Evolutionary conservation across 2,888 invertebrate genomes (phyloP).

Genomic region (Patella caerulea): DNA sequence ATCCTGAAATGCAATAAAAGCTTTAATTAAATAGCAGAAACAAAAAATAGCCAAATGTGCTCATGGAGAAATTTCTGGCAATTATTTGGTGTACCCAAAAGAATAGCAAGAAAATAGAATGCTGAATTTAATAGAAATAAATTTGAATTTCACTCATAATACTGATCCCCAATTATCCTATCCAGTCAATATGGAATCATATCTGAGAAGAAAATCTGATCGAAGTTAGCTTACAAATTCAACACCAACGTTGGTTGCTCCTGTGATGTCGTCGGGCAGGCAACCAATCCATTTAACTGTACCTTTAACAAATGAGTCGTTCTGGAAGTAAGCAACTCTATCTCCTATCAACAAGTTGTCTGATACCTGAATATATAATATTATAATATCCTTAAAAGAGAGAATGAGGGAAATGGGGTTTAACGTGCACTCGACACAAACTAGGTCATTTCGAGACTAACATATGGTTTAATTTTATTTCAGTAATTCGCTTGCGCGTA

Average conservation of each 20-base stretch:
- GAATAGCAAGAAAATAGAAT: neutral
- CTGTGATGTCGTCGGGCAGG: neutral
- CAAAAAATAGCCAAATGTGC: neutral
- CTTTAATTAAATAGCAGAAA: neutral
- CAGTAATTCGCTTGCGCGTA: too few relatives aligned
- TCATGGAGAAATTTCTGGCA: too few relatives aligned
- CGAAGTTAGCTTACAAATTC: neutral
- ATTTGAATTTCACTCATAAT: too few relatives aligned
- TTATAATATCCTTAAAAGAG: too few relatives aligned
- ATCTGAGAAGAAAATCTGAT: too few relatives aligned
- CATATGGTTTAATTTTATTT: too few relatives aligned
- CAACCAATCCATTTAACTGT: neutral
- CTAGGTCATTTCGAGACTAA: too few relatives aligned
- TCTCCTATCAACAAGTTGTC: neutral
- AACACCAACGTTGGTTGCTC: neutral
- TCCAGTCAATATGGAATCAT: too few relatives aligned
- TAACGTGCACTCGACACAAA: too few relatives aligned
- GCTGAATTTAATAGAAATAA: neutral
- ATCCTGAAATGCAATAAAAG: slow-evolving; percentile 69
- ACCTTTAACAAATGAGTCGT: neutral
- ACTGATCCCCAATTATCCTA: too few relatives aligned
- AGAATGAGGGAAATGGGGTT: too few relatives aligned
- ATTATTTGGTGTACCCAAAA: neutral
- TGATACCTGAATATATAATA: too few relatives aligned
- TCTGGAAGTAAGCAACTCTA: neutral